Conservation (phyloP, 2,797 vertebrate genomes). For the Pelochelys cantorii region DNA sequence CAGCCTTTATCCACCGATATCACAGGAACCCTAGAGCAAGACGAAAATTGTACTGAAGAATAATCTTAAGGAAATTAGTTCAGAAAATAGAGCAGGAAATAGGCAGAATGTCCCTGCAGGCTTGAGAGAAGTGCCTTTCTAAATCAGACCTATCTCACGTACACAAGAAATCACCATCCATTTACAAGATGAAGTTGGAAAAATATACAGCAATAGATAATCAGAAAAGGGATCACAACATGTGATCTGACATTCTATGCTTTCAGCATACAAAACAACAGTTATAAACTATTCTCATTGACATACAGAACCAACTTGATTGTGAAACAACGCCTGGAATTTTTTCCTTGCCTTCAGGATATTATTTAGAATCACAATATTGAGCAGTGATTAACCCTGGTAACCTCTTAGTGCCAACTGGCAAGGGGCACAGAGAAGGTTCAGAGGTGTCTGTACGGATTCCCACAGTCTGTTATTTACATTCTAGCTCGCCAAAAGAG, state of each 20-base stretch:
- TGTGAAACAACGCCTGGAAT: neutral
- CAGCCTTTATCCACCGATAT: neutral
- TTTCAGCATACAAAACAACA: neutral
- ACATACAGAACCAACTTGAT: neutral
- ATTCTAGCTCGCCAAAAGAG: neutral
- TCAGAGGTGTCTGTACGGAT: neutral
- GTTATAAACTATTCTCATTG: neutral
- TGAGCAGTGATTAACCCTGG: neutral
- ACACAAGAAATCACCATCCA: neutral
- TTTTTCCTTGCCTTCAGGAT: neutral
- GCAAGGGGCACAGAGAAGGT: neutral
- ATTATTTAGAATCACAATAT: neutral
- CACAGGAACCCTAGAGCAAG: neutral
- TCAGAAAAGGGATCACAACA: neutral
- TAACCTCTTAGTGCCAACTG: neutral
- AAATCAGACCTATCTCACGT: neutral
- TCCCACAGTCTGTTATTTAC: neutral
- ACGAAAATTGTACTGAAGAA: neutral
- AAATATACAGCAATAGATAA: neutral
- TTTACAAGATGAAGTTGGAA: neutral
- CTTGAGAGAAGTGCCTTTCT: neutral
- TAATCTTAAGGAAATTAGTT: neutral
- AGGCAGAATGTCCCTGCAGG: neutral
- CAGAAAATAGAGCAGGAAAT: neutral
- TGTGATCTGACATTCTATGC: neutral